Evolutionary conservation across 2,888 invertebrate species (phyloP).

Genomic region (Lymantria monacha): DNA sequence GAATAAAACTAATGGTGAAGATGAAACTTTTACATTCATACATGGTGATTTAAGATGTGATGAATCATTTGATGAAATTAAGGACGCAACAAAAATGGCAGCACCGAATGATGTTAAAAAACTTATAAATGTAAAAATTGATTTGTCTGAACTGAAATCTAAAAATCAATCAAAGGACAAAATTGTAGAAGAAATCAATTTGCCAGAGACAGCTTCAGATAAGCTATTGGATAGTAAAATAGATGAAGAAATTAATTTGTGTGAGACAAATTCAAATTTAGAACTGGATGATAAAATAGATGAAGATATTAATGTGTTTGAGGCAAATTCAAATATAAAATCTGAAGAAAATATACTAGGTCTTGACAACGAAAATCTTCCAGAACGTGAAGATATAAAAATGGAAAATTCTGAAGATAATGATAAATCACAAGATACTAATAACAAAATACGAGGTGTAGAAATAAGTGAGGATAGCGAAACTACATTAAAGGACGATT

Average conservation of each 20-base stretch:
- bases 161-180: background rate
- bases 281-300: slow-evolving; percentile 1
- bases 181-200: background rate
- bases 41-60: slow-evolving; percentile 1
- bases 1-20: slow-evolving; percentile 5
- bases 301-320: slow-evolving; percentile 27
- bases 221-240: background rate
- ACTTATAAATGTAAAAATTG: slow-evolving; percentile 4
- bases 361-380: background rate
- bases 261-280: background rate
- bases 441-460: slow-evolving; percentile 45
- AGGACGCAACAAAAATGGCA: slow-evolving; percentile 4
- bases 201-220: background rate
- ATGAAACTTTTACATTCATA: background rate
- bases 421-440: slow-evolving; percentile 17
- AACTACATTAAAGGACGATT: slow-evolving; percentile 56
- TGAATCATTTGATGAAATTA: slow-evolving; percentile 10
- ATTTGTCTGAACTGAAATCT: slow-evolving; percentile 8
- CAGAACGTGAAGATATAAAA: background rate
- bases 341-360: background rate
- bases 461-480: slow-evolving; percentile 68
- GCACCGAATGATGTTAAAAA: slow-evolving; percentile 5
- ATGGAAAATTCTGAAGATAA: slow-evolving; percentile 11
- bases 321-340: slow-evolving; percentile 1
- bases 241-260: slow-evolving; percentile 27